Conservation (phyloP, 2,888 invertebrate species). For the Amblyjoppa fuscipennis region DNA sequence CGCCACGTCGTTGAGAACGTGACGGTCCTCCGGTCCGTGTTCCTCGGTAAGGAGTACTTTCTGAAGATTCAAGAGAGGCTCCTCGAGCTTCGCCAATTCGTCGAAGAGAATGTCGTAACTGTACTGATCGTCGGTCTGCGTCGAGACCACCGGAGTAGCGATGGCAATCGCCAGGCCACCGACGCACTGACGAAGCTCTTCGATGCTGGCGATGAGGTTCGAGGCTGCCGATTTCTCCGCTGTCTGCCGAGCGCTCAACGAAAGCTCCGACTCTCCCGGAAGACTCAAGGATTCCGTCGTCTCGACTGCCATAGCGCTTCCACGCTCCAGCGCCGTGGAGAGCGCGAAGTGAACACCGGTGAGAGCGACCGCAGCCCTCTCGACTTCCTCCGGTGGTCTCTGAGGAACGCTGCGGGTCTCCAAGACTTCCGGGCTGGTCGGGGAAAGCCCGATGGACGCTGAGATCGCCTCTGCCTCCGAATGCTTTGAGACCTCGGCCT, state of each 20-base stretch:
- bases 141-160: conserved; percentile 70
- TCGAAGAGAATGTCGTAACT: conserved; percentile 72
- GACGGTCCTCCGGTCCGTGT: conserved; percentile 74
- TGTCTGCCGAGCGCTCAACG: background rate
- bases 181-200: conserved; percentile 76
- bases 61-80: conserved; percentile 77
- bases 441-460: background rate
- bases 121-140: conserved; percentile 70
- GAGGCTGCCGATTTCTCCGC: conserved; percentile 60
- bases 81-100: conserved; percentile 76
- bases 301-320: background rate
- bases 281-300: conserved; percentile 25
- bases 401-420: conserved; percentile 54
- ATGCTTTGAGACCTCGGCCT: conserved; percentile 74
- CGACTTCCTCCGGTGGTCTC: conserved; percentile 69
- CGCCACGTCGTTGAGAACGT: conserved; percentile 75
- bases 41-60: conserved; percentile 76
- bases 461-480: conserved; percentile 59
- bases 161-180: conserved; percentile 77
- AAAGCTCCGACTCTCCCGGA: background rate
- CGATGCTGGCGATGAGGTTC: conserved; percentile 73
- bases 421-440: background rate
- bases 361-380: conserved; percentile 75
- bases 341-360: conserved; percentile 78
- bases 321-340: conserved; percentile 75